Base-by-base conservation (phyloP, 92 coral and sea anemone species). In the Epizoanthus illoricatus region DNA sequence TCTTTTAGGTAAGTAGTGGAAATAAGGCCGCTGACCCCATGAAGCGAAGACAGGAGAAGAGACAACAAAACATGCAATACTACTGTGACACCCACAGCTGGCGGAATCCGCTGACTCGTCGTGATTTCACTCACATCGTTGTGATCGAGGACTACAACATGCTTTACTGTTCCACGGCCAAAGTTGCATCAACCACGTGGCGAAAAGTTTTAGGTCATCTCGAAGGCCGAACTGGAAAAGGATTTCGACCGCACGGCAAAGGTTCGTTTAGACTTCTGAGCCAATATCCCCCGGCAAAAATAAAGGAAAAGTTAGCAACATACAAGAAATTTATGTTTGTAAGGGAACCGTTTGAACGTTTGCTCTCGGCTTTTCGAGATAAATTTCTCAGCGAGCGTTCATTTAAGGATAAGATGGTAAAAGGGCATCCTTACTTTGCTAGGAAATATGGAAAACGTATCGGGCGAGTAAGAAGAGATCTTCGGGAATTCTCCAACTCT, bases 261-360 rank as follows among this genome's bases (percentile, higher is more conserved):
- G 71, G 82, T 11, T 28, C 52, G 21, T 78, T 78, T 23, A 65
- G 75, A 65, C 88, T 58, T 45, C 17, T 84, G 56, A 88, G 88
- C 17, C 73, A 80, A 19, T 84, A 63, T 43, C 74, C 79, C n/a
- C 15, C 40, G 39, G 24, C 40, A 33, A 85, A 84, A 3, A 64
- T 79, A 28, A 79, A 86, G 8, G n/a, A 75, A 59, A 83, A 86
- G 19, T 62, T 78, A 21, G 65, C 49, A 4, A 72, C 88, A 15
- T 63, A 88, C 83, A 84, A 65, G 23, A 88, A 88, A 63, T 84
- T 84, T 65, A 58, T 84, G 24, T 84, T 88, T 67, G 91, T 88
- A 17, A 83, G 91, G 47, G 91, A 88, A 36, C 91, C 91, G 9
- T 88, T 88, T 47, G 85, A 88, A 59, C 81, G 91, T 56, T 42